These are phyloP conservation scores for Physocephala rufipes DNA, from an alignment of 2,888 invertebrate species.

Conservation along the genomic window DNA sequence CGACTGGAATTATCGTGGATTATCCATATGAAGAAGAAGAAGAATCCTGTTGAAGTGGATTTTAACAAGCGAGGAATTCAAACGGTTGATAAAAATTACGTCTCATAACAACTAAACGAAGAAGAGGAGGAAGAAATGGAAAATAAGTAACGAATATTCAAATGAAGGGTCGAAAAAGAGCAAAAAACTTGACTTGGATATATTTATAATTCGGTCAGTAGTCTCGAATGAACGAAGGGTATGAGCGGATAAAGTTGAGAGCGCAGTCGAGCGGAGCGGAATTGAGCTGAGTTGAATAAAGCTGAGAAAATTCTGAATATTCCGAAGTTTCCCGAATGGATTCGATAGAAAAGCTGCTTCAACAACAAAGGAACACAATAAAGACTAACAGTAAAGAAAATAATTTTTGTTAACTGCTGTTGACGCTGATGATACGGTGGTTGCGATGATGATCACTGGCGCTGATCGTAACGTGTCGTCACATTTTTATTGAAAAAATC, in stretches of 20 bases:
- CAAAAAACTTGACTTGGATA: constrained; percentile 34
- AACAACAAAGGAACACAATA: neutral
- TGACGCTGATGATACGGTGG: constrained; percentile 9
- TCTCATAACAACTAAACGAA: constrained; percentile 48
- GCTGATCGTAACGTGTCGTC: constrained; percentile 37
- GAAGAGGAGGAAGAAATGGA: constrained; percentile 41
- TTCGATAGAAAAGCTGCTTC: neutral
- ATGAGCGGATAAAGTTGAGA: constrained; percentile 14
- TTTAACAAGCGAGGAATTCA: constrained; percentile 35
- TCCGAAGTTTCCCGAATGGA: constrained; percentile 13
- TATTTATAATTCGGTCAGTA: constrained; percentile 31
- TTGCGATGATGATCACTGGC: constrained; percentile 32
- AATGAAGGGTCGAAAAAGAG: constrained; percentile 46
- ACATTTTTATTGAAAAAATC: constrained; percentile 14
- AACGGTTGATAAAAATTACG: constrained; percentile 49
- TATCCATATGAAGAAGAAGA: neutral
- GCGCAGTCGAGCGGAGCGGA: constrained; percentile 17
- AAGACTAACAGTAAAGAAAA: constrained; percentile 46
- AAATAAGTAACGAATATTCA: neutral
- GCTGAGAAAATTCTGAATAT: constrained; percentile 17
- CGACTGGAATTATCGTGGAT: no score
- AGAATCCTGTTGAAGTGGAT: constrained; percentile 30
- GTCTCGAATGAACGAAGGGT: neutral
- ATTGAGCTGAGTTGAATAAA: no score
- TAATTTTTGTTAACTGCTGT: constrained; percentile 38